A percentile compares a stretch with the other conserved stretches of the same genome.
Conservation (phyloP, 2,113 vertebrate genomes). For the Apistogramma diplotaenia region DNA sequence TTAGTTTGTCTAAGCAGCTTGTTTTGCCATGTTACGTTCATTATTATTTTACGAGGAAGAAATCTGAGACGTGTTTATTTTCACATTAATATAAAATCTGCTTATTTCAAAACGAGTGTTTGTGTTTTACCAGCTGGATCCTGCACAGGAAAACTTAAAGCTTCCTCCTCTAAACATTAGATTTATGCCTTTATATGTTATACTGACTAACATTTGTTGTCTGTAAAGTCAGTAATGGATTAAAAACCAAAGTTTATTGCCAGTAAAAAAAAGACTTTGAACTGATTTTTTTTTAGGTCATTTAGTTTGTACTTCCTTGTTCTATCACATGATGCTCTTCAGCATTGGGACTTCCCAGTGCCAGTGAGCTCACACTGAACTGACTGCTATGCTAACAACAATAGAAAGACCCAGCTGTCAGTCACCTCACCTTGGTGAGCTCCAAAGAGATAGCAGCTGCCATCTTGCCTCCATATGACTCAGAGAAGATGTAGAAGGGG, state of each 20-base stretch:
- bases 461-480: constrained; percentile 98
- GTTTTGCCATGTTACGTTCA: no score
- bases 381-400: not conserved
- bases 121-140: no score
- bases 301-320: not conserved
- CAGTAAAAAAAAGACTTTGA: not conserved
- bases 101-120: no score
- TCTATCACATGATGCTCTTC: not conserved
- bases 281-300: not conserved
- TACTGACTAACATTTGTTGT: not conserved
- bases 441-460: constrained; percentile 86
- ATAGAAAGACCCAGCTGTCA: not conserved
- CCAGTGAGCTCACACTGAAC: not conserved
- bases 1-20: no score
- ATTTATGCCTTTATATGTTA: not conserved
- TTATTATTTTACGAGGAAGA: no score
- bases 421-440: constrained; percentile 79
- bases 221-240: not conserved
- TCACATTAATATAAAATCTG: no score
- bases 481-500: constrained; percentile 97
- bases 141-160: no score
- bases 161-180: no score
- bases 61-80: no score
- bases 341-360: not conserved
- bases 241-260: not conserved